These are phyloP conservation scores for Cyclopterus lumpus DNA, from an alignment of 2,797 vertebrate species.

Conservation along the genomic window DNA sequence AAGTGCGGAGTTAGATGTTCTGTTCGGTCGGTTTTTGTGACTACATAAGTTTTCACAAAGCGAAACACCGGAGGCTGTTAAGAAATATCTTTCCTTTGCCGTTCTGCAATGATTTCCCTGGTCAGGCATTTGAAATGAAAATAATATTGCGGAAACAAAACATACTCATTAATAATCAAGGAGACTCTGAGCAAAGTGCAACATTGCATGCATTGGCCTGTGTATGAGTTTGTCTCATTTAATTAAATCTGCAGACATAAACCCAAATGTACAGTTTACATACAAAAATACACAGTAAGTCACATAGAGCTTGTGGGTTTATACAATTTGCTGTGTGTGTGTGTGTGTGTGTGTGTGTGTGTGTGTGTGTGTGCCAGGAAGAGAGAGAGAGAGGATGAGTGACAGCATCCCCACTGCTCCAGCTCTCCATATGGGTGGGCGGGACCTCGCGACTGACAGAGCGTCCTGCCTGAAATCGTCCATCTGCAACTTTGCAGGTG, in stretches of 20 bases:
- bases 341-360: slow-evolving; percentile 25
- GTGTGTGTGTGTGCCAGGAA: slow-evolving; percentile 11
- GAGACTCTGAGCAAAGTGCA: not conserved
- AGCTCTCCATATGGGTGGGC: slow-evolving; percentile 95
- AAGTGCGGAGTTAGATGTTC: too few species aligned
- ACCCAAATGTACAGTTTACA: slow-evolving; percentile 6
- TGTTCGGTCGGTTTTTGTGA: not conserved
- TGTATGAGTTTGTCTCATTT: not conserved
- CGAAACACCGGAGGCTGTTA: not conserved
- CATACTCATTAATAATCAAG: not conserved
- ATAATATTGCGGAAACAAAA: not conserved
- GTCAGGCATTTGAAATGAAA: not conserved
- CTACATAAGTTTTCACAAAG: too few species aligned
- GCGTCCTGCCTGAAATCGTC: slow-evolving; percentile 92
- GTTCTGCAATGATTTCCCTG: not conserved
- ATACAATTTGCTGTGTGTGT: not conserved
- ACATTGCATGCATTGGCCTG: not conserved
- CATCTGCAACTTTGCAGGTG: slow-evolving; percentile 99
- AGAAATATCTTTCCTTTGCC: not conserved
- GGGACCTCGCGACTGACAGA: slow-evolving; percentile 88
- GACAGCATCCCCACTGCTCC: slow-evolving; percentile 77
- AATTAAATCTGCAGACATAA: not conserved
- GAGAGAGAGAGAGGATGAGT: slow-evolving; percentile 44
- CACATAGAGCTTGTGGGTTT: not conserved
- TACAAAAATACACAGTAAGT: not conserved